Conservation (phyloP, 1,140 invertebrate genomes). For the Marisa cornuarietis region DNA sequence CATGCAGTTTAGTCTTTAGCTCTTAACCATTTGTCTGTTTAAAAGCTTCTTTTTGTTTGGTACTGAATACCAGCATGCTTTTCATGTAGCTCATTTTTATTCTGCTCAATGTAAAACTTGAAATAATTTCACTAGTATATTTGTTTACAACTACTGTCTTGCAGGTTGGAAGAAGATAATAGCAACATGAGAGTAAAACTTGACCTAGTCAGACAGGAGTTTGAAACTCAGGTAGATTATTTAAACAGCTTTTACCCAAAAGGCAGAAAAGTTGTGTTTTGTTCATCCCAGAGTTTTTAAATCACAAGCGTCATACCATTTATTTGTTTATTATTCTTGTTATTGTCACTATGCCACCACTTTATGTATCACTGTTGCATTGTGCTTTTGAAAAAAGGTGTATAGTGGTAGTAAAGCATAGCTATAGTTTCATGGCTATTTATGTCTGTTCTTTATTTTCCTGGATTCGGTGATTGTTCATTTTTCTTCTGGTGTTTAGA, state of each 20-base stretch:
- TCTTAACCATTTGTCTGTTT: too few relatives aligned
- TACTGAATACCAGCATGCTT: not conserved
- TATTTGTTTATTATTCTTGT: not conserved
- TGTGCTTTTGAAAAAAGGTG: too few relatives aligned
- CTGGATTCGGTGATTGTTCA: not conserved
- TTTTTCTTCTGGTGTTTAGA: not conserved
- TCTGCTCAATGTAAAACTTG: not conserved
- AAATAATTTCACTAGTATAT: not conserved
- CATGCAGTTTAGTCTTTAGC: too few relatives aligned
- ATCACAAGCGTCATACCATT: not conserved
- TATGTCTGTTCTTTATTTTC: too few relatives aligned
- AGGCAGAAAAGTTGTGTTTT: not conserved
- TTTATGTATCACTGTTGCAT: not conserved
- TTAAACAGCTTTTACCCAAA: not conserved
- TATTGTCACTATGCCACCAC: not conserved
- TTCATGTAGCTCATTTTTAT: not conserved
- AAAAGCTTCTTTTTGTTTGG: not conserved
- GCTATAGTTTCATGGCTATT: too few relatives aligned
- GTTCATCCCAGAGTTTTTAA: not conserved
- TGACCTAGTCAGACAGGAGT: slow-evolving; percentile 52
- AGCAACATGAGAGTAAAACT: slow-evolving; percentile 43
- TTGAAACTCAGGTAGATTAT: slow-evolving; percentile 52
- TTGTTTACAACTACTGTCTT: slow-evolving; percentile 21
- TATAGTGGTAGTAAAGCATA: too few relatives aligned
- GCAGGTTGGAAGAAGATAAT: slow-evolving; percentile 58